Percentiles rank a stretch among this genome's conserved stretches.
These are phyloP conservation scores for Entomobrya multifasciata DNA, from an alignment of 2,888 invertebrate species.

Conservation along the genomic window DNA sequence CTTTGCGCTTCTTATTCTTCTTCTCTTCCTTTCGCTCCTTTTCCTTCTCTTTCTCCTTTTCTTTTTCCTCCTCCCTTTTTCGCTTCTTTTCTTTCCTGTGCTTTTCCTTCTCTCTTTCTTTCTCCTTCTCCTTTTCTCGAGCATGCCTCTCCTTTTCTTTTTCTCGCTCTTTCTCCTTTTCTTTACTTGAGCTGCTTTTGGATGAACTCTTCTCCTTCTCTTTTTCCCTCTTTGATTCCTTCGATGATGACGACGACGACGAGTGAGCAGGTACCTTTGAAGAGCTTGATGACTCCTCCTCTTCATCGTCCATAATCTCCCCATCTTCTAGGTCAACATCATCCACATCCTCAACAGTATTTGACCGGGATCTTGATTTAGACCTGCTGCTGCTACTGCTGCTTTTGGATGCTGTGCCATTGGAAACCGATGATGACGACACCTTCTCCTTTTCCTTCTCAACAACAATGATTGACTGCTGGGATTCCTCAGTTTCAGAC, in stretches of 20 bases:
- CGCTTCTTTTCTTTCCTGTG: slow-evolving; percentile 69
- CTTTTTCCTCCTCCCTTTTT: slow-evolving; percentile 65
- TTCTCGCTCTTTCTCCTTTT: slow-evolving; percentile 46
- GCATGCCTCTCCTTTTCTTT: slow-evolving; percentile 67
- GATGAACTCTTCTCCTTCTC: slow-evolving; percentile 43
- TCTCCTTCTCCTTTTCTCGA: too few species aligned
- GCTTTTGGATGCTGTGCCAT: slow-evolving; percentile 37
- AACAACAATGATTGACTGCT: not conserved
- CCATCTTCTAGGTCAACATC: slow-evolving; percentile 88
- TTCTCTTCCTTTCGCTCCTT: slow-evolving; percentile 64
- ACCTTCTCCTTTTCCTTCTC: too few species aligned
- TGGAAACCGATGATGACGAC: slow-evolving; percentile 41
- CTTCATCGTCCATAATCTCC: slow-evolving; percentile 89
- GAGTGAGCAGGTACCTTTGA: slow-evolving; percentile 34
- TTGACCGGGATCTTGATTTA: slow-evolving; percentile 58
- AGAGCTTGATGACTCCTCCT: slow-evolving; percentile 83
- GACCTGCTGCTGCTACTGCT: too few species aligned
- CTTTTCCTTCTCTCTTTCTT: slow-evolving; percentile 52
- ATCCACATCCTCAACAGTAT: slow-evolving; percentile 50
- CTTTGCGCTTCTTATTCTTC: slow-evolving; percentile 72
- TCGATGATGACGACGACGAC: too few species aligned
- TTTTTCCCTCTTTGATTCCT: slow-evolving; percentile 47
- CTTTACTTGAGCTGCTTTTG: slow-evolving; percentile 22
- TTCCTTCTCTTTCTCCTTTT: slow-evolving; percentile 61
- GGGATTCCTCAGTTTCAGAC: slow-evolving; percentile 44